Evolutionary conservation across 1,140 invertebrate species (phyloP).

Genomic region (Scaptomyza graminum): DNA sequence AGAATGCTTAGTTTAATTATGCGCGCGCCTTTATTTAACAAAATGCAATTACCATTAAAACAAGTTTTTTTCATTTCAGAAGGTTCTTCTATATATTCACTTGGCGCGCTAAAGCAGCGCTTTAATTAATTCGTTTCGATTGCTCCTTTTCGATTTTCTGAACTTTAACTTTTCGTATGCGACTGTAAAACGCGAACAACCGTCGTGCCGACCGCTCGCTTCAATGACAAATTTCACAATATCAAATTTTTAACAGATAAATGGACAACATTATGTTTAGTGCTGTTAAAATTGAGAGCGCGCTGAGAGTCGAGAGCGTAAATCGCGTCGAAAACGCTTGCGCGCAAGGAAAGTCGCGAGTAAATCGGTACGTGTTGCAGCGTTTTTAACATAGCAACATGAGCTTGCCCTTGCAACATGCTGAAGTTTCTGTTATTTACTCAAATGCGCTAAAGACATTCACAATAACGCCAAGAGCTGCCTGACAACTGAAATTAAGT

Average conservation of each 20-base stretch:
- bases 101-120: conserved; percentile 14
- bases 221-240: conserved; percentile 40
- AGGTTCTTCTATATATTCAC: conserved; percentile 1
- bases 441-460: not conserved
- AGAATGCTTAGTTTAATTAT: conserved; percentile 35
- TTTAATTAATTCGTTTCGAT: conserved; percentile 12
- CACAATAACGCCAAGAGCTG: not conserved
- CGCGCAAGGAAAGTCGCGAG: conserved; percentile 5
- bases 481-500: not conserved
- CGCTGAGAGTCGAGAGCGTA: not conserved
- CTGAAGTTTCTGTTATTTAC: not conserved
- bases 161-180: conserved; percentile 26
- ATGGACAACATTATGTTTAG: conserved; percentile 11
- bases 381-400: conserved; percentile 17
- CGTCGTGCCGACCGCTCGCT: conserved; percentile 22
- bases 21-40: conserved; percentile 37
- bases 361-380: not conserved
- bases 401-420: conserved; percentile 1
- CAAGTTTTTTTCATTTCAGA: conserved; percentile 3
- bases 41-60: conserved; percentile 18
- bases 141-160: conserved; percentile 22
- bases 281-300: conserved; percentile 16
- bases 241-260: conserved; percentile 29
- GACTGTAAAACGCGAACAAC: conserved; percentile 13
- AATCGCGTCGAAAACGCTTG: conserved; percentile 22